Percentiles rank a stretch among this genome's conserved stretches.
These are phyloP conservation scores for Cyrtorhinus lividipennis DNA, from an alignment of 1,140 invertebrate genomes.

Conservation along the genomic window DNA sequence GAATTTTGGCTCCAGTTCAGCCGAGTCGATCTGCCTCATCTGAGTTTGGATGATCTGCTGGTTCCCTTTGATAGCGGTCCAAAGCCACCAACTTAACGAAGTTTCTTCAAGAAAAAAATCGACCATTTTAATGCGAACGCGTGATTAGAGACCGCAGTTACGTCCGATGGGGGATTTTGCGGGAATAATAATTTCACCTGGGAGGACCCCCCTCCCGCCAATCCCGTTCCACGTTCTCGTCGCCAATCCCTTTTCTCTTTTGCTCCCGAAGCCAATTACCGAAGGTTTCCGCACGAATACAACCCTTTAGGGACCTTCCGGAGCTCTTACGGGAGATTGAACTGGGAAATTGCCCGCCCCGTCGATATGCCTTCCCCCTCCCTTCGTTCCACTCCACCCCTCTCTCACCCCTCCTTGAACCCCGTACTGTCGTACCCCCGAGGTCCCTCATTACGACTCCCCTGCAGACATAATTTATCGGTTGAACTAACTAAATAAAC, in stretches of 20 bases:
- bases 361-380: neutral
- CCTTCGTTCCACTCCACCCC: neutral
- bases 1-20: no score
- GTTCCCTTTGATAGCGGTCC: no score
- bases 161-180: neutral
- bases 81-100: no score
- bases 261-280: constrained; percentile 6
- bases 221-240: neutral
- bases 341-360: constrained; percentile 3
- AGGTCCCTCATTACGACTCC: neutral
- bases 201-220: neutral
- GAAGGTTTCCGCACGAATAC: constrained; percentile 9
- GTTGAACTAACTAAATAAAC: constrained; percentile 12
- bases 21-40: no score
- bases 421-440: neutral
- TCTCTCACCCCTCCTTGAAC: constrained; percentile 17
- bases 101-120: no score
- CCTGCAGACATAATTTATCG: neutral
- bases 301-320: constrained; percentile 6
- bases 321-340: constrained; percentile 3
- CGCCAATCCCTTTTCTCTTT: neutral
- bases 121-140: neutral
- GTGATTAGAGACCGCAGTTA: neutral
- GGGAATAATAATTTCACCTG: constrained; percentile 3
- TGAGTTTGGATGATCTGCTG: no score